Evolutionary conservation across 2,797 vertebrate genomes (phyloP).

Genomic region (Craterocephalus amniculus): DNA sequence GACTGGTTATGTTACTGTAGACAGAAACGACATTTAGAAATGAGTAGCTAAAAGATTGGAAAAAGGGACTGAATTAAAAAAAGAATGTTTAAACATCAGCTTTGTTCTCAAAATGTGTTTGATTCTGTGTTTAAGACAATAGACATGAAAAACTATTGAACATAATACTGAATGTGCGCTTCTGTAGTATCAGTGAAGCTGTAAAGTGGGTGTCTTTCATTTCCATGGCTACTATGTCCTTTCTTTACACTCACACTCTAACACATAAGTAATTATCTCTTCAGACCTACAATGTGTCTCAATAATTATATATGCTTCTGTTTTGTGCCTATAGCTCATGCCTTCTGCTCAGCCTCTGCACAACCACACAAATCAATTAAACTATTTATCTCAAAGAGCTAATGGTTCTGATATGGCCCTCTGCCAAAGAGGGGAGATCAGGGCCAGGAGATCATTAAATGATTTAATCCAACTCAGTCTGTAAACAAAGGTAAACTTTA

Average conservation of each 20-base stretch:
- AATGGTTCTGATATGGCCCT: constrained; percentile 15
- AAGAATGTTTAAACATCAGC: constrained; percentile 33
- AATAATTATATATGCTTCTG: constrained; percentile 32
- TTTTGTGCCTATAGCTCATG: constrained; percentile 24
- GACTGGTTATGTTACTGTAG: not conserved
- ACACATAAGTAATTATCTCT: constrained; percentile 28
- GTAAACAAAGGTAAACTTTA: constrained; percentile 19
- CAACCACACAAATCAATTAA: constrained; percentile 45
- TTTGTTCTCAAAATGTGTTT: constrained; percentile 11
- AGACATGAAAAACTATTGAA: constrained; percentile 7
- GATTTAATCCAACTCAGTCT: constrained; percentile 26
- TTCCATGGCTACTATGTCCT: constrained; percentile 9
- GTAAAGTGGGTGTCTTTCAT: constrained; percentile 27
- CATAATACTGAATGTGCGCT: not conserved
- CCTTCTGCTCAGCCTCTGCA: constrained; percentile 13
- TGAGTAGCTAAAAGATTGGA: constrained; percentile 19
- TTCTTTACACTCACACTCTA: constrained; percentile 15
- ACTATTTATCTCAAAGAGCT: constrained; percentile 21
- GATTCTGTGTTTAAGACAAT: constrained; percentile 7
- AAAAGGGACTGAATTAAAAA: constrained; percentile 9
- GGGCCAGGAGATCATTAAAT: constrained; percentile 20
- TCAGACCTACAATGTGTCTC: constrained; percentile 12
- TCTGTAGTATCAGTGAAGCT: constrained; percentile 16
- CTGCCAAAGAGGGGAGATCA: constrained; percentile 29
- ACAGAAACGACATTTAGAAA: constrained; percentile 44